phyloP scores from a whole-genome alignment of 2,113 vertebrate species.

The Psammodynastes pulverulentus region DNA sequence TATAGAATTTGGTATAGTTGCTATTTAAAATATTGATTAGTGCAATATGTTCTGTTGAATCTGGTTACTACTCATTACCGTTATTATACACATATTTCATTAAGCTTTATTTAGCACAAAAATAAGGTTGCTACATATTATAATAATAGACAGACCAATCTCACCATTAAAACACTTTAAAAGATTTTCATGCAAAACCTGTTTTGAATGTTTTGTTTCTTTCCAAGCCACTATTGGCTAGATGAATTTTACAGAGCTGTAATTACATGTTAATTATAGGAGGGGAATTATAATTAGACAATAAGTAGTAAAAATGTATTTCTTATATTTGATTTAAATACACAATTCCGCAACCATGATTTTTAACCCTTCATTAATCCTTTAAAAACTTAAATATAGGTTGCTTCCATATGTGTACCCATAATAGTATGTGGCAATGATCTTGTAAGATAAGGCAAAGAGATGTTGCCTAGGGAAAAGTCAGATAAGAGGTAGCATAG shows the following conservation, averaged over 20 bases:
- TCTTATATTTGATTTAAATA: slow-evolving; percentile 10
- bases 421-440: neutral
- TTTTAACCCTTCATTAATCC: neutral
- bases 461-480: neutral
- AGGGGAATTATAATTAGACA: neutral
- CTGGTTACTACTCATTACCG: neutral
- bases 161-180: neutral
- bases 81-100: neutral
- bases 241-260: neutral
- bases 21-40: neutral
- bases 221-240: neutral
- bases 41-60: neutral
- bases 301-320: neutral
- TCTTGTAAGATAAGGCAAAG: neutral
- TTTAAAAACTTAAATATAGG: neutral
- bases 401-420: neutral
- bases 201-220: neutral
- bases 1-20: neutral
- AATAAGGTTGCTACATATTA: neutral
- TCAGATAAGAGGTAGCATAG: neutral
- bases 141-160: neutral
- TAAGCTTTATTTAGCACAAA: neutral
- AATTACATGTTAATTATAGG: neutral
- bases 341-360: neutral
- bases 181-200: neutral